Evolutionary conservation across 2,113 vertebrate genomes (phyloP).

Genomic region (Syngnathus typhle): DNA sequence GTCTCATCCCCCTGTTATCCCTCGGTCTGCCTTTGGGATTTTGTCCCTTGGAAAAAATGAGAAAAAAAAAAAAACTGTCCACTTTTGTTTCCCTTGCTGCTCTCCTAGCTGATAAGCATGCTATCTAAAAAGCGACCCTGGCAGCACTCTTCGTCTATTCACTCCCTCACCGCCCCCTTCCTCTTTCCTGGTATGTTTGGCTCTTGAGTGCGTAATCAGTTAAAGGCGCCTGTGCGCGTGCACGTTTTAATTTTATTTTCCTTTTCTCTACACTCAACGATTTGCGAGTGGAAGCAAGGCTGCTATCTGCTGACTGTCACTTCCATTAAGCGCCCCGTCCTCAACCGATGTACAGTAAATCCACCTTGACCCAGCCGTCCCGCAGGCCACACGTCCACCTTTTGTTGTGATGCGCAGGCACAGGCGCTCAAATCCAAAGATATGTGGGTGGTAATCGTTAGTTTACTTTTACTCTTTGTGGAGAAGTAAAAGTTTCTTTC

Average conservation of each 20-base stretch:
- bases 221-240: not conserved
- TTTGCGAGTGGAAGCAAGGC: slow-evolving; percentile 28
- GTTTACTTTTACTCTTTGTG: slow-evolving; percentile 15
- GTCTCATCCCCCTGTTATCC: slow-evolving; percentile 39
- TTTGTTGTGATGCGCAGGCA: slow-evolving; percentile 44
- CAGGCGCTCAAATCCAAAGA: slow-evolving; percentile 27
- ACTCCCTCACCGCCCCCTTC: slow-evolving; percentile 22
- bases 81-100: slow-evolving; percentile 55
- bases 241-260: slow-evolving; percentile 1
- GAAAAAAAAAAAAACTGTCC: slow-evolving; percentile 59
- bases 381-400: slow-evolving; percentile 31
- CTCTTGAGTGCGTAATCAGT: slow-evolving; percentile 56
- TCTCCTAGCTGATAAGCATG: slow-evolving; percentile 53
- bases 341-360: slow-evolving; percentile 14
- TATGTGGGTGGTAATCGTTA: slow-evolving; percentile 25
- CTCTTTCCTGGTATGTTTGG: slow-evolving; percentile 32
- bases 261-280: slow-evolving; percentile 33
- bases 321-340: slow-evolving; percentile 54
- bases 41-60: slow-evolving; percentile 26
- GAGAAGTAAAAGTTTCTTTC: not conserved
- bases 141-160: slow-evolving; percentile 43
- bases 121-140: slow-evolving; percentile 60
- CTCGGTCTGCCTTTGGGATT: slow-evolving; percentile 46
- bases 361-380: slow-evolving; percentile 28
- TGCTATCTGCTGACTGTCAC: slow-evolving; percentile 66